phyloP scores from a whole-genome alignment of 2,113 vertebrate species.

The Leiothrix lutea region DNA sequence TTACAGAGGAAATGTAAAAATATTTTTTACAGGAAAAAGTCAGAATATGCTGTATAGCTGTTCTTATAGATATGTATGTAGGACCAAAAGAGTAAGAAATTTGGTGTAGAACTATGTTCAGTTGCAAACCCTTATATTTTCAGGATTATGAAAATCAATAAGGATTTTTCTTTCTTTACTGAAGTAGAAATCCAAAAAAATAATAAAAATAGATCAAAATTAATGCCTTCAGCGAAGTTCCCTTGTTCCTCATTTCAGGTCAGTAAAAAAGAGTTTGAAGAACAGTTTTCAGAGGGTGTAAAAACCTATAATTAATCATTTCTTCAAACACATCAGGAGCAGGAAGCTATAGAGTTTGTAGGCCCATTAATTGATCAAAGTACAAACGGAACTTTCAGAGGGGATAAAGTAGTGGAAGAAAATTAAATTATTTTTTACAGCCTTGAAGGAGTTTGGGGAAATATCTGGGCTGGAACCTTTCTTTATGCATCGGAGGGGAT shows the following conservation, averaged over 20 bases:
- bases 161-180: not conserved
- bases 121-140: not conserved
- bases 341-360: conserved; percentile 18
- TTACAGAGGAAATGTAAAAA: not conserved
- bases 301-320: conserved; percentile 42
- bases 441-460: conserved; percentile 25
- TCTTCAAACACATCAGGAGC: conserved; percentile 36
- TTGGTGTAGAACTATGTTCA: not conserved
- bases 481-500: not conserved
- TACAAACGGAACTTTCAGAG: conserved; percentile 23
- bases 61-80: not conserved
- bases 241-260: not conserved
- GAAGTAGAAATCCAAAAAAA: not conserved
- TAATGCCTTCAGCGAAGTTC: not conserved
- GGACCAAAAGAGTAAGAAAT: not conserved
- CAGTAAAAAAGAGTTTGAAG: conserved; percentile 20
- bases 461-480: conserved; percentile 6
- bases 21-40: not conserved
- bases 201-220: not conserved
- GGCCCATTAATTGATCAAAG: conserved; percentile 49
- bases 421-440: not conserved
- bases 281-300: not conserved
- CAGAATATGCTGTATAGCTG: not conserved
- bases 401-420: conserved; percentile 29
- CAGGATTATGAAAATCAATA: not conserved